Percentiles rank a stretch among this genome's conserved stretches.
These are phyloP conservation scores for Cuniculus paca DNA, from an alignment of 2,797 vertebrate species.

Conservation along the genomic window DNA sequence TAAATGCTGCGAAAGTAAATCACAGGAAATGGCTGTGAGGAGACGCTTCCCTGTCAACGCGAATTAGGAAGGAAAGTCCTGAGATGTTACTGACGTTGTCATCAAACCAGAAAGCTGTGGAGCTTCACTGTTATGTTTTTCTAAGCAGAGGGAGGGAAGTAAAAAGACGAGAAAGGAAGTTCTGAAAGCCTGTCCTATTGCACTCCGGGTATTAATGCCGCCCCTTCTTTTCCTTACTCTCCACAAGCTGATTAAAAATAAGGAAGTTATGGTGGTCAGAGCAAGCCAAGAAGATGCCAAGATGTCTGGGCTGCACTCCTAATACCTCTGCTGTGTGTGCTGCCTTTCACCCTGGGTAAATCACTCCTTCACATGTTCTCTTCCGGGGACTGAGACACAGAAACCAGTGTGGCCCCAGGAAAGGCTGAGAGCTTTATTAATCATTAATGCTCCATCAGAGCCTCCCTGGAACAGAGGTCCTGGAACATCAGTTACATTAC, in stretches of 20 bases:
- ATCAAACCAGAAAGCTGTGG: slow-evolving; percentile 41
- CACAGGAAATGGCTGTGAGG: not conserved
- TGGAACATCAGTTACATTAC: not conserved
- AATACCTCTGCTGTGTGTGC: not conserved
- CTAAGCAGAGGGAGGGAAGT: slow-evolving; percentile 28
- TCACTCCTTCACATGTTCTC: not conserved
- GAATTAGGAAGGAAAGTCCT: slow-evolving; percentile 13
- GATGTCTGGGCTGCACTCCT: slow-evolving; percentile 11
- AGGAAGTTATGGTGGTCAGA: slow-evolving; percentile 30
- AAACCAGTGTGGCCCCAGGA: not conserved
- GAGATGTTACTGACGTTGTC: slow-evolving; percentile 12
- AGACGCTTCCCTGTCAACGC: not conserved
- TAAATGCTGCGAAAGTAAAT: not conserved
- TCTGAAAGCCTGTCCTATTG: slow-evolving; percentile 30
- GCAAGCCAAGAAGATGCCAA: not conserved
- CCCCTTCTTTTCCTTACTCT: not conserved
- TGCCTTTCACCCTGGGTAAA: not conserved
- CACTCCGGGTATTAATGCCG: slow-evolving; percentile 50
- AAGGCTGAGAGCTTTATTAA: not conserved
- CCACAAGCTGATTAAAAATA: slow-evolving; percentile 61
- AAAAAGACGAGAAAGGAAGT: slow-evolving; percentile 52
- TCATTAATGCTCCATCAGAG: slow-evolving; percentile 23
- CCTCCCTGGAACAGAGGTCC: not conserved
- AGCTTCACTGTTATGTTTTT: slow-evolving; percentile 2
- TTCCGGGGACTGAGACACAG: not conserved